Base-by-base conservation (phyloP, 1,140 invertebrate genomes). In the Hyles euphorbiae region DNA sequence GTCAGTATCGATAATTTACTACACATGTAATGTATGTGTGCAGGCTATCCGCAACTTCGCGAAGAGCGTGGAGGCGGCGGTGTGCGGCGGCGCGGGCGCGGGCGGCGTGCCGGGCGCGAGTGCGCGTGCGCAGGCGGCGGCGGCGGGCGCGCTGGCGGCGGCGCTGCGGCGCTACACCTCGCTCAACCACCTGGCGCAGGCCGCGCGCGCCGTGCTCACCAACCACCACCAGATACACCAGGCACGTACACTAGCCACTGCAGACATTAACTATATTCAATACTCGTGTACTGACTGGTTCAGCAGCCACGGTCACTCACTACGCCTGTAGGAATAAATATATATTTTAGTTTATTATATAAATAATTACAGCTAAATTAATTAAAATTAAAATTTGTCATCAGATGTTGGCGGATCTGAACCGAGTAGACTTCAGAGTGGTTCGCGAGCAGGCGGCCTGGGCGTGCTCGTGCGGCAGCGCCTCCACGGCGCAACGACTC, bases 401-500 rank as follows among this genome's bases (percentile, higher is more conserved):
- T 74, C 97, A 99, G 92, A 99, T 99, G 98, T 88, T 99, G 53
- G 93, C 96, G 45, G 98, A 99, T 91, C 91, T 99, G 51, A 99
- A 98, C 90, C 94, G 97, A 72, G 98, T 99, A 3, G 98, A 99
- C 89, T 99, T 99, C 90, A 95, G 96, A 75, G 98, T 98, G 91
- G 97, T 99, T 5, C 97, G 98, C 90, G 95, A 87, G 71, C 83
- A 87, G 66, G 98, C 98, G 2, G 97, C 97, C 0, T 99, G 98
- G 98, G 98, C 99, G 2, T 99, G 98, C 85, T 95, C 98, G 69
- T 99, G 98, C 91, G 96, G 97, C 72, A 94, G 95, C 68, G 94
- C 95, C 62, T 91, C 92, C 40, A 93, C 97, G 55, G 97, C 99
- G 2, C 94, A 95, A 70, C 92, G 94, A 58, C 91, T 99, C 48